Percentiles rank a stretch among this genome's conserved stretches.
Evolutionary conservation across 2,888 invertebrate species (phyloP).

Genomic region (Melolontha melolontha): DNA sequence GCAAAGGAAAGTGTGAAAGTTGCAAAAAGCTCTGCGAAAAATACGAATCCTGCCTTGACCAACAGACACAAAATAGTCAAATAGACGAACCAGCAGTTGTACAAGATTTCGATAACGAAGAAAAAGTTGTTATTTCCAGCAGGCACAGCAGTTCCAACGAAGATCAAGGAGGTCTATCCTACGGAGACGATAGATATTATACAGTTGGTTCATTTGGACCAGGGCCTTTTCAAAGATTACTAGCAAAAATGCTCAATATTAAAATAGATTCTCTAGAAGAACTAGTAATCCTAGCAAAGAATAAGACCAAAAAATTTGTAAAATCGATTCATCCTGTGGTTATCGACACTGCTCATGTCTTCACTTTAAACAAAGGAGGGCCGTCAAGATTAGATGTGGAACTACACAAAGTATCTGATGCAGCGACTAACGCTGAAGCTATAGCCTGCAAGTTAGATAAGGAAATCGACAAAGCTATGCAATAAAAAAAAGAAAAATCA

Average conservation of each 20-base stretch:
- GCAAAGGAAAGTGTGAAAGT: conserved; percentile 45
- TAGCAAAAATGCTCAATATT: conserved; percentile 50
- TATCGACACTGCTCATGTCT: conserved; percentile 53
- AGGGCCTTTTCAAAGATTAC: conserved; percentile 48
- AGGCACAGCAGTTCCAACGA: conserved; percentile 13
- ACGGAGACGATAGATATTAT: conserved; percentile 49
- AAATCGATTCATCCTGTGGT: conserved; percentile 44
- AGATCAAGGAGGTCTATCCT: conserved; percentile 42
- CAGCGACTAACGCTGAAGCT: conserved; percentile 38
- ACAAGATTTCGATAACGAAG: conserved; percentile 6
- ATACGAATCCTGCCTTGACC: conserved; percentile 15
- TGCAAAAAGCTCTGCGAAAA: conserved; percentile 47
- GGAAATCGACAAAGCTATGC: conserved; percentile 50
- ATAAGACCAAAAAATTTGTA: conserved; percentile 42
- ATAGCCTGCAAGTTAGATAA: conserved; percentile 47
- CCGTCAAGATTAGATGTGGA: conserved; percentile 44
- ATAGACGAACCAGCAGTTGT: neutral
- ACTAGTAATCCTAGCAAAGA: conserved; percentile 51
- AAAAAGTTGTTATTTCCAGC: conserved; percentile 33
- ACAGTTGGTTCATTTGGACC: conserved; percentile 50
- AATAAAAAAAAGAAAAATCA: conserved; percentile 46
- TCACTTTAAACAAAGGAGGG: conserved; percentile 46
- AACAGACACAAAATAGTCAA: conserved; percentile 2
- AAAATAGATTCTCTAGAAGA: conserved; percentile 47
- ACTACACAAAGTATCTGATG: conserved; percentile 44